These are phyloP conservation scores for Acanthurus tractus DNA, from an alignment of 2,797 vertebrate species.

Conservation along the genomic window DNA sequence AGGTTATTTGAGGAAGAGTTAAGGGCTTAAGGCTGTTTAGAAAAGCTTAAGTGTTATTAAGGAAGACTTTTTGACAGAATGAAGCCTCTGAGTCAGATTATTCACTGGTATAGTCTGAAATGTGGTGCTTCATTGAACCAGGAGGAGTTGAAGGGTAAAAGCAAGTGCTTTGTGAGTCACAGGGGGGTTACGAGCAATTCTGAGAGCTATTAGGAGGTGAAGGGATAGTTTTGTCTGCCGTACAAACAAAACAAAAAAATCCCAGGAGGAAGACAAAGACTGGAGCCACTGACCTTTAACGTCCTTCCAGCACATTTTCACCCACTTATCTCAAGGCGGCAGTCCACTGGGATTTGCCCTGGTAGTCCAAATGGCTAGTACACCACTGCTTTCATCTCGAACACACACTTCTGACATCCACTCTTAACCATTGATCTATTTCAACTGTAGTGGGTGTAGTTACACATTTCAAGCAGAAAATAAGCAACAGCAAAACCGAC, in stretches of 20 bases:
- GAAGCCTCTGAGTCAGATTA: neutral
- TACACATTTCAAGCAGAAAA: too few relatives aligned
- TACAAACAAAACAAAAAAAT: neutral
- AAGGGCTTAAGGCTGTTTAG: constrained; percentile 5
- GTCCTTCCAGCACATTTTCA: too few relatives aligned
- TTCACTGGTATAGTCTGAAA: neutral
- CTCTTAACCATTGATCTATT: constrained; percentile 1
- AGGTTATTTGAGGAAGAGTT: constrained; percentile 5
- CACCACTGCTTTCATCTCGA: constrained; percentile 22
- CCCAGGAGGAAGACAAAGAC: neutral
- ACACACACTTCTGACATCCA: constrained; percentile 15
- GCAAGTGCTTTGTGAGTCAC: too few relatives aligned
- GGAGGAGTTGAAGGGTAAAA: neutral
- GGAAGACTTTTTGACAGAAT: constrained; percentile 16
- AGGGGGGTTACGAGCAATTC: neutral
- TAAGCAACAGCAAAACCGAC: too few relatives aligned
- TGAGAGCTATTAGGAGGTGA: constrained; percentile 8
- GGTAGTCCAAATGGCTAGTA: too few relatives aligned
- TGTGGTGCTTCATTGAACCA: neutral
- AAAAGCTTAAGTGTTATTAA: constrained; percentile 20
- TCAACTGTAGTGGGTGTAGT: too few relatives aligned
- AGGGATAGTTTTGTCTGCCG: constrained; percentile 3
- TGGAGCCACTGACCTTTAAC: constrained; percentile 16
- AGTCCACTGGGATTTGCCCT: too few relatives aligned
- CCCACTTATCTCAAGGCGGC: too few relatives aligned